Evolutionary conservation across 1,140 invertebrate genomes (phyloP), one percentile per base, ranked within the genome.

Genomic region (Acromyrmex heyeri): DNA sequence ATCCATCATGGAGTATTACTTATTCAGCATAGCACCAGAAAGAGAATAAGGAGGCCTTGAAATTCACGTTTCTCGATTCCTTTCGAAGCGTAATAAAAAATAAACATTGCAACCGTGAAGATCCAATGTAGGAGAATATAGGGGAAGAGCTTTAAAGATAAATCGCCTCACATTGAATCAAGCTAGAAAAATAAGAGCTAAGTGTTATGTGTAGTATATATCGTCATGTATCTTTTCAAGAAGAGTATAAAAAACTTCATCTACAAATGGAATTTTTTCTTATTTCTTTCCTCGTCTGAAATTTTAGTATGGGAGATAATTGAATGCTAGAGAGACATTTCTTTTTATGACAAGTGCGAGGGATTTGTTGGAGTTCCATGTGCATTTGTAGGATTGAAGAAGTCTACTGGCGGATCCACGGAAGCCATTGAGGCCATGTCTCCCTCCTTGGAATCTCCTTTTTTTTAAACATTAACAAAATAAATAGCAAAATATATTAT

Each of bases 161-260:
- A 73, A 38, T 38, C 10, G 30, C 6, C 34, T 21, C 21, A 18
- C n/a, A 24, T 21, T 38, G 27, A 53, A 38, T 18, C 30, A 16
- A 50, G 57, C 48, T 27, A 44, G 16, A 77, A 77, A 77, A 77
- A 62, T 77, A 77, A 77, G 34, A 77, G 73, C 34, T 8, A 27
- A 44, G 21, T 59, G 8, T 38, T 8, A 59, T 18, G 21, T 24
- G 14, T 50, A 16, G 16, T 50, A 50, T 50, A 61, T 10, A 16
- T 30, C 50, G 34, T 38, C 34, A 0, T 18, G 16, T 34, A 59
- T 48, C 34, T 44, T 44, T 38, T 16, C 57, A 27, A 38, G 55
- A 38, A 61, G 53, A 77, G 73, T 77, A 77, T 77, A 77, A 62
- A 38, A 77, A 77, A 77, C 34, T 48, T 75, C n/a, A 24, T 14